phyloP scores from a whole-genome alignment of 2,797 vertebrate genomes.

The Steatocranus sp. region DNA sequence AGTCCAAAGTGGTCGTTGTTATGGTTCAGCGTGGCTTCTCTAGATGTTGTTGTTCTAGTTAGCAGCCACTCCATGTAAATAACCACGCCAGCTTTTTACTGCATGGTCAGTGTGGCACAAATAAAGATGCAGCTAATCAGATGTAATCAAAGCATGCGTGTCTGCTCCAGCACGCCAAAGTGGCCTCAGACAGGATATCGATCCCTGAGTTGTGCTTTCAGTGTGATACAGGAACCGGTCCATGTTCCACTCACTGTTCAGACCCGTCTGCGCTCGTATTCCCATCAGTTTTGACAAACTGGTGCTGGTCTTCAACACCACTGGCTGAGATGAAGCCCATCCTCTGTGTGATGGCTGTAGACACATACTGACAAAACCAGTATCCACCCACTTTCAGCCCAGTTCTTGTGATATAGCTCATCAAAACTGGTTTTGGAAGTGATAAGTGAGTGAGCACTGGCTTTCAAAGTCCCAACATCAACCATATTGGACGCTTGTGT shows the following conservation, averaged over 20 bases:
- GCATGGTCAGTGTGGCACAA: accelerated
- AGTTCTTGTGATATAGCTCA: background rate
- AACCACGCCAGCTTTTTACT: accelerated
- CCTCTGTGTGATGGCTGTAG: accelerated
- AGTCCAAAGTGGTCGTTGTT: accelerated
- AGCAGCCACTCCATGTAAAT: accelerated
- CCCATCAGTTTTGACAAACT: too few relatives aligned
- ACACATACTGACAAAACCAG: background rate
- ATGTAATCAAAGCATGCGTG: accelerated
- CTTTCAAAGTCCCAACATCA: too few relatives aligned
- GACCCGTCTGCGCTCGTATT: accelerated
- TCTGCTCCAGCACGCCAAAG: background rate
- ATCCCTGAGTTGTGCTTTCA: accelerated
- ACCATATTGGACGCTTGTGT: too few relatives aligned
- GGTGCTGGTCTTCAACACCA: background rate
- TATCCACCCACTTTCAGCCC: background rate
- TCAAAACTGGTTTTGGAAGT: too few relatives aligned
- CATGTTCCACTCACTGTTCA: accelerated
- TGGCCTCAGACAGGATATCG: accelerated
- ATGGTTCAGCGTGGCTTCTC: background rate
- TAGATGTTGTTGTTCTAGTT: background rate
- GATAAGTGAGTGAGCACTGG: too few relatives aligned
- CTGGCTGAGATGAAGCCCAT: background rate
- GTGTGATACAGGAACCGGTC: background rate
- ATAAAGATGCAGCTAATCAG: accelerated